Evolutionary conservation across 2,797 vertebrate species (phyloP).

Genomic region (Apogon hyalosoma): DNA sequence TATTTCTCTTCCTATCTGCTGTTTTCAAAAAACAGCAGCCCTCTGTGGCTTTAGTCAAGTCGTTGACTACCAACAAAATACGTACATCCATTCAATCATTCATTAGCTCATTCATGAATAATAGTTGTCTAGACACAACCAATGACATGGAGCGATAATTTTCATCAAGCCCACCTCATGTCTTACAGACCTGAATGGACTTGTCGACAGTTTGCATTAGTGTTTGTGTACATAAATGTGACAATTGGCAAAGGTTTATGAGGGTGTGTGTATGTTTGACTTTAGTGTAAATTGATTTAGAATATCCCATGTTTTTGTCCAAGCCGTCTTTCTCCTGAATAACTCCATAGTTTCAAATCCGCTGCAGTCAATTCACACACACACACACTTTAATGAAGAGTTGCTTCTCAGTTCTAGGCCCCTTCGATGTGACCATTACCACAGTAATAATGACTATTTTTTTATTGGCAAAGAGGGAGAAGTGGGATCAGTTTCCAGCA

Average conservation of each 20-base stretch:
- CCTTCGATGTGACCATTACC: constrained; percentile 27
- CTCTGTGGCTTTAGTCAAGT: constrained; percentile 79
- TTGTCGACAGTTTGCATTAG: constrained; percentile 57
- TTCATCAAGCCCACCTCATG: constrained; percentile 56
- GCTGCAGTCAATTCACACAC: constrained; percentile 48
- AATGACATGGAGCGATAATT: constrained; percentile 34
- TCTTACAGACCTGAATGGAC: constrained; percentile 64
- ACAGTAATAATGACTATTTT: constrained; percentile 46
- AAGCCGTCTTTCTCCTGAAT: constrained; percentile 41
- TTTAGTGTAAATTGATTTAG: constrained; percentile 61
- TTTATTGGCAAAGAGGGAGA: constrained; percentile 60
- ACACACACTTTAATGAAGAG: too few relatives aligned
- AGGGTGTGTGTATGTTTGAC: constrained; percentile 68
- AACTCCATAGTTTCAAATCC: constrained; percentile 27
- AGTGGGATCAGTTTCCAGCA: constrained; percentile 61
- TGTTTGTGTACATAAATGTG: constrained; percentile 78
- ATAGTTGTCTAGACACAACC: constrained; percentile 52
- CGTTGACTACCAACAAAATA: constrained; percentile 68
- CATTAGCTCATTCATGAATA: constrained; percentile 57
- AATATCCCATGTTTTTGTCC: constrained; percentile 47
- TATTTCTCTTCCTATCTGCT: constrained; percentile 81
- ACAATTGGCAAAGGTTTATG: constrained; percentile 72
- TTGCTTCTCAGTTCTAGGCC: constrained; percentile 31
- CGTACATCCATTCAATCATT: constrained; percentile 69
- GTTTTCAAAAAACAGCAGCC: constrained; percentile 83